Evolutionary conservation across 2,797 vertebrate species (phyloP).

Genomic region (Pipistrellus kuhlii): DNA sequence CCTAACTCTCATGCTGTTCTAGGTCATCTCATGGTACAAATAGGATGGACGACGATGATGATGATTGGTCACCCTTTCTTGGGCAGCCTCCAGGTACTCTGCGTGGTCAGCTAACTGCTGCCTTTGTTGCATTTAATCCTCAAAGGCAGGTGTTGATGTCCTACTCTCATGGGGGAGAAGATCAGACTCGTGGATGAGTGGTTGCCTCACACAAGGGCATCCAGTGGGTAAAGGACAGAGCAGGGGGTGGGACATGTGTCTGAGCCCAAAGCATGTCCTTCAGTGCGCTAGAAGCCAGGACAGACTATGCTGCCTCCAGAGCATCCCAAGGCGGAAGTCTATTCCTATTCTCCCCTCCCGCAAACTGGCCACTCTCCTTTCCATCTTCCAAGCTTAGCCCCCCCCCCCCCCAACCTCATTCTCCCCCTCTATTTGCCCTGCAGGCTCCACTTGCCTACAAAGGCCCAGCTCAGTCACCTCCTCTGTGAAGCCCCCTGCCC

Average conservation of each 20-base stretch:
- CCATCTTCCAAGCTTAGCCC: neutral
- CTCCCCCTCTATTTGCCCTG: neutral
- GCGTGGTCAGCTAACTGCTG: neutral
- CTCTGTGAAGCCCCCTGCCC: neutral
- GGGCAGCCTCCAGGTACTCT: neutral
- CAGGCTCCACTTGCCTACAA: neutral
- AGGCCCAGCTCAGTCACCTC: neutral
- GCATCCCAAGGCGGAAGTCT: neutral
- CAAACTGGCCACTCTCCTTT: neutral
- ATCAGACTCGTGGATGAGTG: neutral
- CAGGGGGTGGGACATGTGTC: neutral
- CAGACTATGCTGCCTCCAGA: neutral
- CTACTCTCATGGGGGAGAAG: neutral
- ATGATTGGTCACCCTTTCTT: neutral
- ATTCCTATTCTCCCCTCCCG: neutral
- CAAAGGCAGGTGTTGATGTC: neutral
- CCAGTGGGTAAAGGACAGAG: neutral
- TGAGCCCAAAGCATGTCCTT: neutral
- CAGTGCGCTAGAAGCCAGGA: neutral
- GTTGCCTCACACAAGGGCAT: neutral
- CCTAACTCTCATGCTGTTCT: neutral
- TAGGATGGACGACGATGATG: neutral
- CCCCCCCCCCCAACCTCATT: neutral
- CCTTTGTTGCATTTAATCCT: neutral
- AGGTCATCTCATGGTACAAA: neutral